Evolutionary conservation across 1,140 invertebrate species (phyloP).

Genomic region (Macrobrachium nipponense): DNA sequence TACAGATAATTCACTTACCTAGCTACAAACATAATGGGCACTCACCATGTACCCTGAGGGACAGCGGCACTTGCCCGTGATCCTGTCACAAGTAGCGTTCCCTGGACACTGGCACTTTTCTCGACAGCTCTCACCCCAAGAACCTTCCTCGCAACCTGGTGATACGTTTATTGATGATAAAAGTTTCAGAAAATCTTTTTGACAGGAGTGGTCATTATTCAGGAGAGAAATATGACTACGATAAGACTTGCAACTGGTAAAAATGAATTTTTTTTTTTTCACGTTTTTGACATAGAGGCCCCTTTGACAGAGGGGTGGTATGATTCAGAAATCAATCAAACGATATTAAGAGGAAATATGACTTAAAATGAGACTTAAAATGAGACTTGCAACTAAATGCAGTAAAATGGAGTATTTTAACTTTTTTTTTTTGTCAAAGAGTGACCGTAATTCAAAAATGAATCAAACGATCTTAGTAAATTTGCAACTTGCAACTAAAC

Average conservation of each 20-base stretch:
- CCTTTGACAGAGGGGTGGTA: too few species aligned
- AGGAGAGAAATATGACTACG: too few species aligned
- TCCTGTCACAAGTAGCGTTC: conserved; percentile 76
- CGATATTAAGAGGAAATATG: too few species aligned
- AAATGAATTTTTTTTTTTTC: too few species aligned
- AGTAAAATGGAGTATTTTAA: too few species aligned
- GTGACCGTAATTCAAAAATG: too few species aligned
- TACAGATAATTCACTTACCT: conserved; percentile 84
- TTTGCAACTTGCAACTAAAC: background rate
- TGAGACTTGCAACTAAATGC: too few species aligned
- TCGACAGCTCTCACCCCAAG: conserved; percentile 81
- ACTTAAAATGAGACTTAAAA: too few species aligned
- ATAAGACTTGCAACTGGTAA: too few species aligned
- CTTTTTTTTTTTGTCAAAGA: too few species aligned
- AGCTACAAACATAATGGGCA: conserved; percentile 79
- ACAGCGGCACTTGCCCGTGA: conserved; percentile 83
- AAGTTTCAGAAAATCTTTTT: background rate
- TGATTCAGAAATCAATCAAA: too few species aligned
- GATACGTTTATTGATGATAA: background rate
- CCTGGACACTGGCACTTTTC: conserved; percentile 88
- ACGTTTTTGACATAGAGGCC: too few species aligned
- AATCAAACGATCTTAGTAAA: background rate
- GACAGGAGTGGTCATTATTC: background rate
- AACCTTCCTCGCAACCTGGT: conserved; percentile 76
- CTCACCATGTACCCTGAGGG: conserved; percentile 72